A percentile compares a stretch with the other conserved stretches of the same genome.
Conservation (phyloP, 2,888 invertebrate genomes). For the Brassicogethes aeneus region DNA sequence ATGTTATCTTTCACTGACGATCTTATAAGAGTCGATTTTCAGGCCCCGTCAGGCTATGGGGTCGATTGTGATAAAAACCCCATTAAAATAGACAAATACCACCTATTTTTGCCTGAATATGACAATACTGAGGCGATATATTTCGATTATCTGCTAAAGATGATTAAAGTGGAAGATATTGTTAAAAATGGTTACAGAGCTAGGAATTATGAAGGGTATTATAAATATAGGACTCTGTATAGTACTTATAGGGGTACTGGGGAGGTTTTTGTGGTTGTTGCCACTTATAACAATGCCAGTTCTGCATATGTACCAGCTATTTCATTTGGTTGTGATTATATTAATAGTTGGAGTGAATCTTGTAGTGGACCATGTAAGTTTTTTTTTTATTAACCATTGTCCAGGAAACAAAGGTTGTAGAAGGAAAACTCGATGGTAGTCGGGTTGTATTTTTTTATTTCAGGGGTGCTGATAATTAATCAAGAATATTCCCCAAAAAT, state of each 20-base stretch:
- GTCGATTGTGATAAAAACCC: constrained; percentile 34
- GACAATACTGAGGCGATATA: constrained; percentile 48
- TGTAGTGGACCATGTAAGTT: constrained; percentile 49
- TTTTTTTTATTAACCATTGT: no score
- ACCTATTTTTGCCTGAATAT: constrained; percentile 51
- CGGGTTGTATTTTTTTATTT: no score
- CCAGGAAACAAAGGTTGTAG: no score
- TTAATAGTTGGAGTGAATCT: constrained; percentile 38
- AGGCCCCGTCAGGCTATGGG: constrained; percentile 41
- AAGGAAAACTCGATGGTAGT: no score
- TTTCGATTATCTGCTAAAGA: constrained; percentile 50
- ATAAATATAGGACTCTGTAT: constrained; percentile 38
- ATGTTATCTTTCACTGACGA: constrained; percentile 36
- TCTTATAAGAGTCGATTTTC: constrained; percentile 47
- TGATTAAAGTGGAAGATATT: constrained; percentile 53
- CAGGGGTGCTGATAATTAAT: no score
- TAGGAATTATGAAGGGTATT: constrained; percentile 12
- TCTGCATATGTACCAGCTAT: constrained; percentile 60
- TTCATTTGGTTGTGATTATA: constrained; percentile 58
- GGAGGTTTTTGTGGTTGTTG: constrained; percentile 50
- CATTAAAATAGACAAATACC: constrained; percentile 49
- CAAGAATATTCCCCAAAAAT: no score
- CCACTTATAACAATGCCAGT: constrained; percentile 38
- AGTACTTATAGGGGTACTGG: constrained; percentile 55
- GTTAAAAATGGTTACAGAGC: constrained; percentile 46